These are phyloP conservation scores for Hippotragus niger DNA, from an alignment of 2,113 vertebrate genomes.

Conservation along the genomic window DNA sequence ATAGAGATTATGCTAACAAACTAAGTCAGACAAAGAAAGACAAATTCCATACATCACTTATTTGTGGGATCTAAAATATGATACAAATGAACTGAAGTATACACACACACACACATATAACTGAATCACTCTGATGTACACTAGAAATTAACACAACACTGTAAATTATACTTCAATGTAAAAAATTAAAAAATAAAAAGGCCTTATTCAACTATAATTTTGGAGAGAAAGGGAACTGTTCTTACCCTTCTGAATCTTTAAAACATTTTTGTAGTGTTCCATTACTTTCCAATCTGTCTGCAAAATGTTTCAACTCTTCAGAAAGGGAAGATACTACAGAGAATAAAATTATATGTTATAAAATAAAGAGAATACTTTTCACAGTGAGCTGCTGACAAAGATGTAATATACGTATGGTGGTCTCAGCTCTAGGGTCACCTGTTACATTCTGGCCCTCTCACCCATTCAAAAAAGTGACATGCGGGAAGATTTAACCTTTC, in stretches of 20 bases:
- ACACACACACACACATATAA: neutral
- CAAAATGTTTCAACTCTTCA: slow-evolving; percentile 72
- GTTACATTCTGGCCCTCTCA: neutral
- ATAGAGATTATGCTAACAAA: neutral
- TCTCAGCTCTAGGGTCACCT: neutral
- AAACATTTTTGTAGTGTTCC: slow-evolving; percentile 77
- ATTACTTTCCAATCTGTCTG: slow-evolving; percentile 70
- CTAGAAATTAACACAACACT: neutral
- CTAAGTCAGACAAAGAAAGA: neutral
- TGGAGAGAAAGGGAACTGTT: neutral
- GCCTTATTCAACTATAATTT: slow-evolving; percentile 36
- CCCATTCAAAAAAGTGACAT: neutral
- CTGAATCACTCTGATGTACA: neutral
- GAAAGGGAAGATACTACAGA: slow-evolving; percentile 68
- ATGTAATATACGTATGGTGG: neutral
- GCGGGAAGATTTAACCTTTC: neutral
- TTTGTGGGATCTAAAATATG: neutral
- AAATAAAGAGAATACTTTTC: neutral
- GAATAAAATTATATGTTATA: neutral
- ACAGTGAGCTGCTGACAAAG: neutral
- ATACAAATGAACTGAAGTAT: neutral
- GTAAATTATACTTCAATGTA: neutral
- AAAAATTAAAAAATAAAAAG: neutral
- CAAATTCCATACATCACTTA: neutral
- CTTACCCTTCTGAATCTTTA: slow-evolving; percentile 69